Percentiles rank a stretch among this genome's conserved stretches.
phyloP scores from a whole-genome alignment of 2,113 vertebrate species.

The Lampris megalopsis region DNA sequence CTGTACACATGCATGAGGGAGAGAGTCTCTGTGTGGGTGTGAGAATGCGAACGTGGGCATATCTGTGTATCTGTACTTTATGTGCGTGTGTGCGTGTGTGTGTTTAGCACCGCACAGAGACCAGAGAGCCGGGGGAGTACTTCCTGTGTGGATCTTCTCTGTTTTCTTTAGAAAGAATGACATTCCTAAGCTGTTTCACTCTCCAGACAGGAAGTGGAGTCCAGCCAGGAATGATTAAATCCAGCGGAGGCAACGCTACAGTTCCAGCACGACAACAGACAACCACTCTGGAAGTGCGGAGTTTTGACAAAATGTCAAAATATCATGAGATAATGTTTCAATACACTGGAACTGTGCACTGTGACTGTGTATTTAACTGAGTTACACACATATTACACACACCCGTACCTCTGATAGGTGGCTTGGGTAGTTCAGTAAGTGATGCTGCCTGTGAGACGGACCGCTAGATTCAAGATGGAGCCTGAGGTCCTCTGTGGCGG shows the following conservation, averaged over 20 bases:
- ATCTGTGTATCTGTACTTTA: constrained; percentile 52
- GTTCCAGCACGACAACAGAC: constrained; percentile 85
- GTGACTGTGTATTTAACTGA: constrained; percentile 39
- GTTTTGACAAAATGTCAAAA: constrained; percentile 93
- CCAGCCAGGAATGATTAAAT: constrained; percentile 97
- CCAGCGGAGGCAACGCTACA: constrained; percentile 91
- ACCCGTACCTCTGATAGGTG: no score
- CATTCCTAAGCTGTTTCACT: constrained; percentile 99
- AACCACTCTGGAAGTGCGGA: constrained; percentile 85
- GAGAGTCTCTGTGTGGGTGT: constrained; percentile 57
- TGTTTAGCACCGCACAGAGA: constrained; percentile 77
- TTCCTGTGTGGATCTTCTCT: constrained; percentile 98
- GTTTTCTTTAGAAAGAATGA: constrained; percentile 99
- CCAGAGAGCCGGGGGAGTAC: constrained; percentile 94
- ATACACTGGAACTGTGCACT: constrained; percentile 84
- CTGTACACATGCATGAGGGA: constrained; percentile 53
- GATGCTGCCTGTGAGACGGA: no score
- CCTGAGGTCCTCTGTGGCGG: no score
- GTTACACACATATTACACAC: no score
- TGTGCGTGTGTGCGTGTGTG: constrained; percentile 86
- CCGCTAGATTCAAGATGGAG: no score
- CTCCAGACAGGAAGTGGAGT: constrained; percentile 98
- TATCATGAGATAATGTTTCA: constrained; percentile 93
- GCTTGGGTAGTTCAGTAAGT: no score
- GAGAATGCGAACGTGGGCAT: constrained; percentile 38